Percentiles rank a stretch among this genome's conserved stretches.
Evolutionary conservation across 1,140 invertebrate species (phyloP).

Genomic region (Brachionus calyciflorus): DNA sequence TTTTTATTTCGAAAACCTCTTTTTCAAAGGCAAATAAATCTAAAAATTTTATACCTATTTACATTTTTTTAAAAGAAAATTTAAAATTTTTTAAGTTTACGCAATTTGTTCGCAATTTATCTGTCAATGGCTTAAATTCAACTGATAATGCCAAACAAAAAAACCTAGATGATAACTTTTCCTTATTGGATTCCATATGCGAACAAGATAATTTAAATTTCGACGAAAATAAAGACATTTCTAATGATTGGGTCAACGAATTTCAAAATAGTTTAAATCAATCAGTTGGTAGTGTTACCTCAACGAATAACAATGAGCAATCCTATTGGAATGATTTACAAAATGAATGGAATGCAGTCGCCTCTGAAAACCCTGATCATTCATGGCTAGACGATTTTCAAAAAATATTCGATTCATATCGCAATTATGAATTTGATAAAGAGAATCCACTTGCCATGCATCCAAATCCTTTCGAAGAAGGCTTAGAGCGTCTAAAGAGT

Average conservation of each 20-base stretch:
- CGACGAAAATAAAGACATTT: conserved; percentile 52
- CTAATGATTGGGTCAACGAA: conserved; percentile 65
- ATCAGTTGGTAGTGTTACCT: conserved; percentile 56
- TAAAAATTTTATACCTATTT: too few relatives aligned
- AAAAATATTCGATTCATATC: conserved; percentile 43
- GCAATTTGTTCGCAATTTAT: conserved; percentile 50
- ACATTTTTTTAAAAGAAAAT: conserved; percentile 83
- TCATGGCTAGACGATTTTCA: conserved; percentile 30
- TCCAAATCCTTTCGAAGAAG: conserved; percentile 79
- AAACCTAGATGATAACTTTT: conserved; percentile 54
- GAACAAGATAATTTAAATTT: conserved; percentile 31
- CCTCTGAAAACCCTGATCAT: conserved; percentile 55
- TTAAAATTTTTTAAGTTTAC: conserved; percentile 71
- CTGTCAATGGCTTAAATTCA: conserved; percentile 63
- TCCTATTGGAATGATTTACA: conserved; percentile 74
- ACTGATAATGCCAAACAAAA: conserved; percentile 58
- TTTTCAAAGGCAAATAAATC: too few relatives aligned
- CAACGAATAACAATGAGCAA: conserved; percentile 54
- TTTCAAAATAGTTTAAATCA: conserved; percentile 57
- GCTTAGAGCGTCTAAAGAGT: conserved; percentile 73
- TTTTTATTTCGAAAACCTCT: too few relatives aligned
- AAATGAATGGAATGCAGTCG: conserved; percentile 73
- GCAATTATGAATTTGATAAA: conserved; percentile 73
- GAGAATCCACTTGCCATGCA: conserved; percentile 78
- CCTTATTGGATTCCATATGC: conserved; percentile 17